Base-by-base conservation (phyloP, 1,140 invertebrate genomes). In the Ceratosolen solmsi region DNA sequence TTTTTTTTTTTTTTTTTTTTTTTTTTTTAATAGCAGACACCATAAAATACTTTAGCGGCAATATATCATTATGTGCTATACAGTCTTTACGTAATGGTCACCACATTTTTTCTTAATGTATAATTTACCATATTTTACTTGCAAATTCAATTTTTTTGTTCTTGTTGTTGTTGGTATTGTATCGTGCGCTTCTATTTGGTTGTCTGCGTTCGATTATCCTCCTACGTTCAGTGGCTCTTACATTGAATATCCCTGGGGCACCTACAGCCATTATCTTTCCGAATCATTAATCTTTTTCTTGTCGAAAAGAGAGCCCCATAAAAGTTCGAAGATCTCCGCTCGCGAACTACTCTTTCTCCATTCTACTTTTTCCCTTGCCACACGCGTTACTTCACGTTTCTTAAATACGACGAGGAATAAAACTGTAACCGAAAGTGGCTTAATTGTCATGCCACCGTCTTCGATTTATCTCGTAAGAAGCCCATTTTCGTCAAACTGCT, bases 201-300 rank as follows among this genome's bases (percentile, higher is more conserved):
- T 38, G 46, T 71, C 49, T 68, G 33, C 68, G 49, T 60, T 79
- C 33, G 49, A 79, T 71, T 58, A 79, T 56, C 46, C 38, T 17
- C 17, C 74, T 27, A 65, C n/a, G 58, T 54, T 30, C 51, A 33
- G 20, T 58, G 30, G 54, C 25, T 60, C 22, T 75, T 41, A 54
- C 70, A 63, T 41, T 51, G 70, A 36, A 73, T 33, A 54, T 80
- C 70, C 30, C 38, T 22, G 33, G 77, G 77, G 60, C 60, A 80
- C 36, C 79, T 65, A 33, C 2, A 56, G 41, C 72, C 60, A 74
- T 80, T 81, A 75, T 75, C 60, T 81, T 81, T 81, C 79, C 72
- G 72, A 75, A 75, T 75, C 79, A 75, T 81, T 81, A 81, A 81
- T 75, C 79, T 81, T 51, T 75, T 81, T 70, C 60, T 68, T 75